phyloP scores from a whole-genome alignment of 1,140 invertebrate genomes.

The Pentalonia nigronervosa region DNA sequence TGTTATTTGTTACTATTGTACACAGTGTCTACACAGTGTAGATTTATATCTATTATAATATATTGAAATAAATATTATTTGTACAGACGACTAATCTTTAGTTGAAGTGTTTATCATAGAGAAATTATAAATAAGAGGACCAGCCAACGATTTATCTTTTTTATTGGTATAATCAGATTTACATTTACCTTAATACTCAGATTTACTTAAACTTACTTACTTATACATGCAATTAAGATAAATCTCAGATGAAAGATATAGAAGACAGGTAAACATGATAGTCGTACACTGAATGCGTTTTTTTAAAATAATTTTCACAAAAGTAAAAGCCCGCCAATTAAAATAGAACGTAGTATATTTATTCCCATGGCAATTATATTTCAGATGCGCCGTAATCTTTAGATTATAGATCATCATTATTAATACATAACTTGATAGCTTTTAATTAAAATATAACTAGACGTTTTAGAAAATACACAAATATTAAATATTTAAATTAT shows the following conservation, averaged over 20 bases:
- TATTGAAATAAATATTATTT: neutral
- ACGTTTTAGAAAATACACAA: slow-evolving; percentile 20
- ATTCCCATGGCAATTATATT: slow-evolving; percentile 29
- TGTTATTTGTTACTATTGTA: neutral
- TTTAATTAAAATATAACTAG: slow-evolving; percentile 9
- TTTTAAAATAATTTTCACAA: slow-evolving; percentile 14
- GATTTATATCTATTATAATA: neutral
- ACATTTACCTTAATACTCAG: neutral
- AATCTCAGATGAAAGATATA: neutral
- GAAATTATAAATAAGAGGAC: neutral
- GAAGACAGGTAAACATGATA: neutral
- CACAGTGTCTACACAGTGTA: neutral
- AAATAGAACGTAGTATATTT: neutral
- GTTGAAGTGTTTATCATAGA: neutral
- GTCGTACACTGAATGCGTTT: neutral
- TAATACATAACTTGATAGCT: no score
- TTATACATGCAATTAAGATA: slow-evolving; percentile 12
- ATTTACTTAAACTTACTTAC: neutral
- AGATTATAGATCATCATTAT: slow-evolving; percentile 29
- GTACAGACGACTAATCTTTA: neutral
- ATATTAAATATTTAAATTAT: slow-evolving; percentile 19
- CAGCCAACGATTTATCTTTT: neutral
- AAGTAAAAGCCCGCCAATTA: slow-evolving; percentile 32
- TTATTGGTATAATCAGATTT: neutral
- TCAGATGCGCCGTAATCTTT: neutral